Base-by-base conservation (phyloP, 2,113 vertebrate species). In the Vimba vimba region DNA sequence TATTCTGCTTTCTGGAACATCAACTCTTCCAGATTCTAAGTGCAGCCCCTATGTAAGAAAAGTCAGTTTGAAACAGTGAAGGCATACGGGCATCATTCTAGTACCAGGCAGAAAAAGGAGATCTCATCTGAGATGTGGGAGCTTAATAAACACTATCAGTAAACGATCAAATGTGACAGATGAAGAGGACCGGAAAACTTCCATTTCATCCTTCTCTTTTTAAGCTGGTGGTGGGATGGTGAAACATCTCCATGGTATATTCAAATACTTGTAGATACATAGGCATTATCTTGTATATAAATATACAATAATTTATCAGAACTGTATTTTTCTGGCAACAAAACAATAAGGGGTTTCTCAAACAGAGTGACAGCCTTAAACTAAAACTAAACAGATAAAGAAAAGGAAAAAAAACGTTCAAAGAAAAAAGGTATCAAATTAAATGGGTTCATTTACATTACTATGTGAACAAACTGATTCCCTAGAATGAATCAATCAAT, bases 41-140 rank as follows among this genome's bases (percentile, higher is more conserved):
- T 84, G 88, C 90, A 84, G 64, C 92, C 91, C 91, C 82, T 75
- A 90, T 92, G 91, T 91, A 92, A 93, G 90, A 89, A 86, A 90
- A 91, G 88, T 64, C 85, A 1, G 79, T 69, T 86, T 73, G 87
- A 87, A 85, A 88, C 85, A 55, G 85, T 59, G 83, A 73, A 60
- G 87, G 88, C 88, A 88, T 87, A 89, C 85, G 90, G 90, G 82
- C 87, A 90, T 71, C 2, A 80, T 89, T 50, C 86, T 84, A 89
- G 89, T 88, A 90, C 87, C 84, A 50, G 88, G 79, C 68, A 43
- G 45, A 84, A 87, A 81, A 76, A 75, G 75, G 83, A 76, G 45
- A 76, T 77, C 15, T 74, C 25, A 62, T 55, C 27, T 15, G 13
- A 86, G 69, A 74, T 73, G 80, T 86, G 79, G 79, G 87, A 88